A percentile compares a stretch with the other conserved stretches of the same genome.
phyloP scores from a whole-genome alignment of 1,140 invertebrate genomes.

The Drusus annulatus region DNA sequence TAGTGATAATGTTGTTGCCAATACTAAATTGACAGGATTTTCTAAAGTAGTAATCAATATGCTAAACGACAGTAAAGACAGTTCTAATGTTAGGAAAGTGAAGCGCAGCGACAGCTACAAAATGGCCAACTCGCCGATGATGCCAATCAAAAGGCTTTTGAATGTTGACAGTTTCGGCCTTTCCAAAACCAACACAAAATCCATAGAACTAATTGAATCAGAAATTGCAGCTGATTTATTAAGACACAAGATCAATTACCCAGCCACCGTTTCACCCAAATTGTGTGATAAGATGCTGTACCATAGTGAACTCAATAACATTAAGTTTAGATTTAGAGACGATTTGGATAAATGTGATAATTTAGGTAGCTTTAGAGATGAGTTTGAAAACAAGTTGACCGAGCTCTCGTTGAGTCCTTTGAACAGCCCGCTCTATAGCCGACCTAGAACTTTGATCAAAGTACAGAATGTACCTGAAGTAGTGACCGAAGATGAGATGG shows the following conservation, averaged over 20 bases:
- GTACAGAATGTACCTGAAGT: conserved; percentile 59
- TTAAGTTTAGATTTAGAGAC: conserved; percentile 55
- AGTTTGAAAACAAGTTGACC: conserved; percentile 65
- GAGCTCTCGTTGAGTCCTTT: conserved; percentile 67
- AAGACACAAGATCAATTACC: conserved; percentile 80
- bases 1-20: conserved; percentile 14
- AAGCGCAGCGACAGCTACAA: conserved; percentile 90
- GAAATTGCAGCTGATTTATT: conserved; percentile 77
- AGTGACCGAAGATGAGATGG: conserved; percentile 53
- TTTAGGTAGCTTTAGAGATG: conserved; percentile 43
- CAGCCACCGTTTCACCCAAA: conserved; percentile 74
- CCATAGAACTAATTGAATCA: conserved; percentile 73
- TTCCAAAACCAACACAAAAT: conserved; percentile 67
- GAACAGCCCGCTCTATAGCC: conserved; percentile 63
- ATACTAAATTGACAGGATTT: conserved; percentile 45
- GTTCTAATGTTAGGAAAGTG: conserved; percentile 70
- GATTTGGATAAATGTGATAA: conserved; percentile 47
- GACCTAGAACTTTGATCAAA: conserved; percentile 49
- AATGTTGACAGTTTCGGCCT: conserved; percentile 68
- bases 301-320: conserved; percentile 54
- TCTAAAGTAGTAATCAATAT: conserved; percentile 54
- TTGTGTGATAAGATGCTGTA: conserved; percentile 56
- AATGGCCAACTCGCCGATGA: conserved; percentile 82
- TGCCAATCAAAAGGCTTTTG: conserved; percentile 71
- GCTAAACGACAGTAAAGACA: conserved; percentile 60